Evolutionary conservation across 1,140 invertebrate species (phyloP).

Genomic region (Mizuhopecten yessoensis): DNA sequence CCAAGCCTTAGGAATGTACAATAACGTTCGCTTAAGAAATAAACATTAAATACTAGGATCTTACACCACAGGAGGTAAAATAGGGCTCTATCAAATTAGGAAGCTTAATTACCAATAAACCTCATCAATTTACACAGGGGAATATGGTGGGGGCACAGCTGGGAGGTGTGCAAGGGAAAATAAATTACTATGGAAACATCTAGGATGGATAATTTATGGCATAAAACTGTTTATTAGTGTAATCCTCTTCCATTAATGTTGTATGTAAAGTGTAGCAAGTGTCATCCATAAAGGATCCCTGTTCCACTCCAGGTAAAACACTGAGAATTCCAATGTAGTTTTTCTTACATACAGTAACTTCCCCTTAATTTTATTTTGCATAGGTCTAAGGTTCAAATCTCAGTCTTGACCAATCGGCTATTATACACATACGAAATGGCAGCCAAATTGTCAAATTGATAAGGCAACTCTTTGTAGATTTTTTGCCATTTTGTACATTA

Average conservation of each 20-base stretch:
- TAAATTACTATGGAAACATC: neutral
- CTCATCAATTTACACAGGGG: neutral
- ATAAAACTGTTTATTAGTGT: constrained; percentile 4
- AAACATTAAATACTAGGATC: neutral
- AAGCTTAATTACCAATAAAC: neutral
- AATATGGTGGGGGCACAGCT: neutral
- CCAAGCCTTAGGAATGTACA: neutral
- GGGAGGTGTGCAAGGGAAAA: neutral
- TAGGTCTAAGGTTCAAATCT: no score
- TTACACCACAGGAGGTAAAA: constrained; percentile 7
- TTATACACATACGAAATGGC: no score
- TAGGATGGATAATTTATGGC: neutral
- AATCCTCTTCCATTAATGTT: neutral
- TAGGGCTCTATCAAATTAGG: neutral
- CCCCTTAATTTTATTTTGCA: no score
- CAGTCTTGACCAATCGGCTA: no score
- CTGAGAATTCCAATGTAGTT: no score
- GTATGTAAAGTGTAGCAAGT: neutral
- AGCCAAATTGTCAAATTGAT: no score
- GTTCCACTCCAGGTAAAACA: no score
- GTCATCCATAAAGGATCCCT: neutral
- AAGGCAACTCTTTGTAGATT: no score
- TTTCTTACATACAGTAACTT: no score
- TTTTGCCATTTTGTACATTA: no score
- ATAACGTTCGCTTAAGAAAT: neutral